A percentile compares a stretch with the other conserved stretches of the same genome.
Conservation (phyloP, 2,888 invertebrate genomes). For the Petrolisthes manimaculis region DNA sequence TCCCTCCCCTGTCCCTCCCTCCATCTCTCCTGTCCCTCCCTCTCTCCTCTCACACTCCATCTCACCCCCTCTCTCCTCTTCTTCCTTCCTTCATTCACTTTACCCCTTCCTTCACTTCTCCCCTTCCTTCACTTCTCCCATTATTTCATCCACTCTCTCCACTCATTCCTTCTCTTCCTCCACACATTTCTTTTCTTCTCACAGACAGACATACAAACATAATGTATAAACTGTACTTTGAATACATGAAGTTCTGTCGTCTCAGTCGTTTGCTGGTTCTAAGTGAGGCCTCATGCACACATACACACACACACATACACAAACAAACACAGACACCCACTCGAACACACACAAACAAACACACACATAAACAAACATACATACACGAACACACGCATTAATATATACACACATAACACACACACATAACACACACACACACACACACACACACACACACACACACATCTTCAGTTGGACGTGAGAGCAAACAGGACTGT, state of each 20-base stretch:
- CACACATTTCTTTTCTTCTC: no score
- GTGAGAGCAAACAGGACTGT: slow-evolving; percentile 12
- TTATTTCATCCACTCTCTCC: background rate
- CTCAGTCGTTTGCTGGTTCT: no score
- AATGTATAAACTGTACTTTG: no score
- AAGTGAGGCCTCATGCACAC: no score
- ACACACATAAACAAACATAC: background rate
- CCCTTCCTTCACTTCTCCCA: background rate
- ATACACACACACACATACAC: no score
- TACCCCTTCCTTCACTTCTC: background rate
- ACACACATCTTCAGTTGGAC: background rate
- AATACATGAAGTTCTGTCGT: no score
- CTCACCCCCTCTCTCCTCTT: slow-evolving; percentile 19
- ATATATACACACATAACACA: no score
- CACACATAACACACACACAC: background rate
- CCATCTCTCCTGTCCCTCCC: background rate
- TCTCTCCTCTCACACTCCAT: slow-evolving; percentile 19
- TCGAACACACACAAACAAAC: no score
- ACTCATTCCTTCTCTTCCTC: background rate
- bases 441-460: background rate
- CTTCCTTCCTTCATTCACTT: background rate
- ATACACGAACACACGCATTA: no score
- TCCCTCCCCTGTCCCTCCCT: slow-evolving; percentile 1
- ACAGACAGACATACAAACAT: no score
- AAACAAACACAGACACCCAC: no score